Evolutionary conservation across 2,113 vertebrate genomes (phyloP), one percentile per base, ranked within the genome.

Genomic region (Pachypanchax playfairii): DNA sequence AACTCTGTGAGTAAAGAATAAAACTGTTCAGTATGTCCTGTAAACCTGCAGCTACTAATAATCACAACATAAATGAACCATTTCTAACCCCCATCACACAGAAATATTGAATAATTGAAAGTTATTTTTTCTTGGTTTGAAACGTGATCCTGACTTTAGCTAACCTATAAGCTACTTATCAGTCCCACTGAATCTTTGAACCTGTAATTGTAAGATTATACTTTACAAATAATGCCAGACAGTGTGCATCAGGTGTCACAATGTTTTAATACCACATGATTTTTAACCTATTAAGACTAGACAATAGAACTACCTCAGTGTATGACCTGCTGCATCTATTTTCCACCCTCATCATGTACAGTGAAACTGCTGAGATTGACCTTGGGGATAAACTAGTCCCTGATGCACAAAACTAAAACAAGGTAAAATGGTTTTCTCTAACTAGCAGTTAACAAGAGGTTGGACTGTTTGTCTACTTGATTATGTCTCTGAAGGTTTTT

Each of bases 341-440:
- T 41, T 33, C n/a, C 8, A 42, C 18, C 7, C n/a, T 18, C 10
- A 9, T 42, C 41, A 42, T 20, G 33, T 2, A 42, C 2, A 9
- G 8, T 20, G 2, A 20, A 48, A 2, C 18, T 44, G 42, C 11
- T 25, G 5, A 48, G 20, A 15, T 21, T 70, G 77, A 83, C 65
- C 65, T 82, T 81, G 64, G 70, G 42, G 47, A 43, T 43, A 66
- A 73, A 77, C 57, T 41, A 61, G 52, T 56, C 42, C 35, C 25
- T 69, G 35, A 46, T 41, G 17, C 42, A 47, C 55, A 25, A 54
- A 43, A 51, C 48, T 41, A 21, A 73, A 47, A 35, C 20, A 79
- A 70, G 14, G 2, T 10, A 11, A 15, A 26, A 39, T 31, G n/a
- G 12, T 28, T 14, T 15, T 1, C 20, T 22, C 24, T 20, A 14